Conservation (phyloP, 1,140 invertebrate species). For the Cotesia vestalis region DNA sequence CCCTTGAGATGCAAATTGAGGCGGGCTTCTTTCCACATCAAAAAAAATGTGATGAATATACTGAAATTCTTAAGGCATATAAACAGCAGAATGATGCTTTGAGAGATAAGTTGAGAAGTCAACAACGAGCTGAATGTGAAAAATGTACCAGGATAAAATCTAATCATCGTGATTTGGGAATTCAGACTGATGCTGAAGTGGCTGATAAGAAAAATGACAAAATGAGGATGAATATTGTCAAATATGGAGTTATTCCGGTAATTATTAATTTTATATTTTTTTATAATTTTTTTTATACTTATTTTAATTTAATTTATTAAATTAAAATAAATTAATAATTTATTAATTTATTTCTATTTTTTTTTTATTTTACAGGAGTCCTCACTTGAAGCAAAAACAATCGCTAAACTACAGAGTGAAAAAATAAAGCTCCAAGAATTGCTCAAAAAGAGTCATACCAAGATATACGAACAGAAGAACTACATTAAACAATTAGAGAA, state of each 20-base stretch:
- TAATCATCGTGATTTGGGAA: constrained; percentile 46
- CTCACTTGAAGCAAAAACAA: too few relatives aligned
- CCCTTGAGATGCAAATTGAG: constrained; percentile 54
- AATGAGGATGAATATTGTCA: constrained; percentile 39
- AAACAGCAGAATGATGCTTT: constrained; percentile 45
- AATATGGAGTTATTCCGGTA: constrained; percentile 52
- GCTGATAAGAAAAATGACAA: constrained; percentile 35
- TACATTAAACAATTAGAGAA: too few relatives aligned
- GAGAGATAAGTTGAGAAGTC: constrained; percentile 39
- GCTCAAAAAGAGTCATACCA: too few relatives aligned
- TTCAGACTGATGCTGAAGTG: constrained; percentile 40
- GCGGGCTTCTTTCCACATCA: constrained; percentile 53
- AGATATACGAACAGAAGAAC: too few relatives aligned
- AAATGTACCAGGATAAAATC: constrained; percentile 47
- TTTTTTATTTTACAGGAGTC: too few relatives aligned
- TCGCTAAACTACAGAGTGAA: too few relatives aligned
- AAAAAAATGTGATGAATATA: constrained; percentile 51
- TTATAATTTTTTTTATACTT: background rate
- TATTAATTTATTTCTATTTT: too few relatives aligned
- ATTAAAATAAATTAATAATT: too few relatives aligned
- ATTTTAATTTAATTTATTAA: background rate
- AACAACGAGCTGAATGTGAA: constrained; percentile 45
- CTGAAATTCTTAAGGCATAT: constrained; percentile 41
- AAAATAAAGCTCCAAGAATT: too few relatives aligned
- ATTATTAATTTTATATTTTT: constrained; percentile 29